phyloP scores from a whole-genome alignment of 2,888 invertebrate species.

The Dolomedes plantarius region DNA sequence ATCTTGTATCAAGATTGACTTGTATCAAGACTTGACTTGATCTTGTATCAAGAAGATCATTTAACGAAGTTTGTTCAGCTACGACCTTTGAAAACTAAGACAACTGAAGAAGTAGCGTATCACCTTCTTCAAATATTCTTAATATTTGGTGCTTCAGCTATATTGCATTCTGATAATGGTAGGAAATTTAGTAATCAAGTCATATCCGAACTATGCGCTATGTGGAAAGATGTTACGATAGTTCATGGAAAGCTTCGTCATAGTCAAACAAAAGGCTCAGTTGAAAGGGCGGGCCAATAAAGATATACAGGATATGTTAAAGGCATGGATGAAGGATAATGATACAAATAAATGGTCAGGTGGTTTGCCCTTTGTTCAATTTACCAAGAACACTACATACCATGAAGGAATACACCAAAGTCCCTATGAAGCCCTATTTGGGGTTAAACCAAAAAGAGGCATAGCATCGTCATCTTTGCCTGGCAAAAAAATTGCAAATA shows the following conservation, averaged over 20 bases:
- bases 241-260: slow-evolving; percentile 17
- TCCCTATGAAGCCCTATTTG: slow-evolving; percentile 60
- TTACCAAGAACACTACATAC: not conserved
- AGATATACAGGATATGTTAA: slow-evolving; percentile 40
- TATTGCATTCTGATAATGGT: slow-evolving; percentile 25
- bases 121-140: slow-evolving; percentile 65
- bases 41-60: too few species aligned
- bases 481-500: too few species aligned
- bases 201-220: slow-evolving; percentile 12
- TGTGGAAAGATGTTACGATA: slow-evolving; percentile 36
- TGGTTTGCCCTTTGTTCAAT: too few species aligned
- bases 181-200: slow-evolving; percentile 19
- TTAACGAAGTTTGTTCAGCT: too few species aligned
- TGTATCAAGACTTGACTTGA: too few species aligned
- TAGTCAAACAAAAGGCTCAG: slow-evolving; percentile 29
- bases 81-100: too few species aligned
- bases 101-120: too few species aligned
- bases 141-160: slow-evolving; percentile 47
- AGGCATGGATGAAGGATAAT: slow-evolving; percentile 43
- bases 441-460: slow-evolving; percentile 21
- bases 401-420: too few species aligned
- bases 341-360: too few species aligned
- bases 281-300: slow-evolving; percentile 30
- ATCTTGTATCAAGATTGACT: too few species aligned
- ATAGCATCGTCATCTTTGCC: too few species aligned